Evolutionary conservation across 2,113 vertebrate species (phyloP).

Genomic region (Calypte anna): DNA sequence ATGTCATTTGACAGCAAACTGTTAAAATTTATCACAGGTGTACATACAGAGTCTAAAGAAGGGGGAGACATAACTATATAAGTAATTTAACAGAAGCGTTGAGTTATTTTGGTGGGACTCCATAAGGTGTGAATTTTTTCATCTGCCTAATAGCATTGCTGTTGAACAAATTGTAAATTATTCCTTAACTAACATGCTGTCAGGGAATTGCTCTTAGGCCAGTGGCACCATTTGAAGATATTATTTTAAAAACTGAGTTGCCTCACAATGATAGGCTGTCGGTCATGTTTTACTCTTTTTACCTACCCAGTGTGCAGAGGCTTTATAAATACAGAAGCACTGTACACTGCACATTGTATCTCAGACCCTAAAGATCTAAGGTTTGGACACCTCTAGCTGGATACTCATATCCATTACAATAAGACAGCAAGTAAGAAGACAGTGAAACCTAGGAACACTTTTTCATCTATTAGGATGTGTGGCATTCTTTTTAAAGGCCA

Average conservation of each 20-base stretch:
- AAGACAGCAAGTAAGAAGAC: neutral
- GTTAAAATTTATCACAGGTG: conserved; percentile 13
- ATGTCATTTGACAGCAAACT: conserved; percentile 11
- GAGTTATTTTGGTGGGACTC: neutral
- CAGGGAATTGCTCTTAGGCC: neutral
- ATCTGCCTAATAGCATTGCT: neutral
- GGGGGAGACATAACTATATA: neutral
- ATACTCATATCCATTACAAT: neutral
- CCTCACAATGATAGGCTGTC: neutral
- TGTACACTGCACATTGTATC: neutral
- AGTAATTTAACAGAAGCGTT: neutral
- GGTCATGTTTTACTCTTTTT: neutral
- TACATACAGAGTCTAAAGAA: neutral
- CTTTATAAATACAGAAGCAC: neutral
- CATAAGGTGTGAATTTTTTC: neutral
- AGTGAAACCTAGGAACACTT: neutral
- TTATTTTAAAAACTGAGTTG: neutral
- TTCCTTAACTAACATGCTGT: neutral
- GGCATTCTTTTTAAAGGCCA: too few relatives aligned
- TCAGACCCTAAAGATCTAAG: too few relatives aligned
- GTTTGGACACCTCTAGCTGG: too few relatives aligned
- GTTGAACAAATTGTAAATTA: neutral
- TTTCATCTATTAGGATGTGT: neutral
- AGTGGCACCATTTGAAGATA: neutral
- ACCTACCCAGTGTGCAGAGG: neutral